Conservation (phyloP, 30 jellyfish, hydroid and myxozoan species). For the Aurelia aurita region DNA sequence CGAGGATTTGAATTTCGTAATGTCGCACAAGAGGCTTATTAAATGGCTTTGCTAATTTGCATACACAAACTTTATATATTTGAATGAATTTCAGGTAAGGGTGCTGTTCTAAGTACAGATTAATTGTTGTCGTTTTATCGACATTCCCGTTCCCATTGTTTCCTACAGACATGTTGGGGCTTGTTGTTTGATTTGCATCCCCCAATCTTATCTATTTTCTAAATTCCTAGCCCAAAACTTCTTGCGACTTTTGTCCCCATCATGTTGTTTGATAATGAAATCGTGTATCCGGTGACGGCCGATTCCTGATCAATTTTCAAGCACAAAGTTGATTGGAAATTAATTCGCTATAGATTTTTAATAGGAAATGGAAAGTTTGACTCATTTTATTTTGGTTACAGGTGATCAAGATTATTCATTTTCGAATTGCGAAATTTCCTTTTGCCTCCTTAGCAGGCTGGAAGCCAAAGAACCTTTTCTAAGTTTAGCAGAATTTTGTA, state of each 20-base stretch:
- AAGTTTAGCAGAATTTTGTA: too few species aligned
- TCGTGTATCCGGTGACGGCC: too few species aligned
- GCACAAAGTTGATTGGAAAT: too few species aligned
- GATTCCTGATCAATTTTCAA: too few species aligned
- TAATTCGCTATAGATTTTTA: too few species aligned
- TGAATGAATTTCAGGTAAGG: background rate
- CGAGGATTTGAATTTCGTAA: conserved; percentile 61
- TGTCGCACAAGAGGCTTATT: conserved; percentile 70
- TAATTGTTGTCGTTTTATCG: conserved; percentile 2
- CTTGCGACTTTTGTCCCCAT: background rate
- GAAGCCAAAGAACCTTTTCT: background rate
- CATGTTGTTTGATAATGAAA: too few species aligned
- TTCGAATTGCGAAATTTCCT: too few species aligned
- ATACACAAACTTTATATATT: background rate
- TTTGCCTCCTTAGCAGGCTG: too few species aligned
- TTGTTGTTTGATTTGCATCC: background rate
- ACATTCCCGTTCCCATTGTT: background rate
- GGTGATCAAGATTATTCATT: too few species aligned
- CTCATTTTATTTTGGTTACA: too few species aligned
- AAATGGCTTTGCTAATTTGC: background rate
- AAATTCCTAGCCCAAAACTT: background rate
- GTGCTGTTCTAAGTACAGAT: conserved; percentile 45
- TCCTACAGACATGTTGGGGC: background rate
- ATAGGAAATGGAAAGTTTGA: too few species aligned
- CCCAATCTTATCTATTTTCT: too few species aligned